Evolutionary conservation across 35 echinoderm and acorn worm genomes (phyloP), one percentile per base, ranked within the genome.

Genomic region (Amphiura filiformis): DNA sequence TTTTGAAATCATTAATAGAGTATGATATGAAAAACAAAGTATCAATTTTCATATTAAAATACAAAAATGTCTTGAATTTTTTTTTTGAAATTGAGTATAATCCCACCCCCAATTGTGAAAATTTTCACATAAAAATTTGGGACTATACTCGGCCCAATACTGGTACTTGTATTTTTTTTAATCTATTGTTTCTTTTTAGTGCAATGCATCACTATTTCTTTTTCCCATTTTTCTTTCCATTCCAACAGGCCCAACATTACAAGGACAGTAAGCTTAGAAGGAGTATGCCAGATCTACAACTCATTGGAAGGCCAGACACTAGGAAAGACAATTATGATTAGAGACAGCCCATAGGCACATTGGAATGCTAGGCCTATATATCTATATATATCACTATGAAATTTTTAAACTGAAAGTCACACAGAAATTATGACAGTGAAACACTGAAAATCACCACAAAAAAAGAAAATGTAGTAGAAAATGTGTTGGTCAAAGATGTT

Each of bases 171-270:
- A 78, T 31, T 35, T 30, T 13, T 34, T 36, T 34, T 5, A 36
- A n/a, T n/a, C n/a, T n/a, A n/a, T n/a, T n/a, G n/a, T 2, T 34
- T 2, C 70, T 34, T 76, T 9, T n/a, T 76, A 76, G 20, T 31
- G 35, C 35, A 4, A 35, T 41, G 79, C 13, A 39, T 33, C 22
- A 33, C 17, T 81, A 36, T 39, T 39, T n/a, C 37, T 81, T 23
- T n/a, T 81, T 81, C 18, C 22, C 37, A 33, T 23, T 79, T 81
- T 23, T 81, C 32, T 14, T 38, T 1, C n/a, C n/a, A n/a, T n/a
- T 83, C n/a, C 36, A 5, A 12, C 81, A 83, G 81, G 34, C 81
- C 81, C 41, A 83, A 83, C n/a, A 83, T 83, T 49, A 26, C 81
- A 26, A 22, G 81, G 3, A 49, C 39, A 31, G 41, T 83, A 38